Evolutionary conservation across 1,140 invertebrate species (phyloP), one percentile per base, ranked within the genome.

Genomic region (Listronotus bonariensis): DNA sequence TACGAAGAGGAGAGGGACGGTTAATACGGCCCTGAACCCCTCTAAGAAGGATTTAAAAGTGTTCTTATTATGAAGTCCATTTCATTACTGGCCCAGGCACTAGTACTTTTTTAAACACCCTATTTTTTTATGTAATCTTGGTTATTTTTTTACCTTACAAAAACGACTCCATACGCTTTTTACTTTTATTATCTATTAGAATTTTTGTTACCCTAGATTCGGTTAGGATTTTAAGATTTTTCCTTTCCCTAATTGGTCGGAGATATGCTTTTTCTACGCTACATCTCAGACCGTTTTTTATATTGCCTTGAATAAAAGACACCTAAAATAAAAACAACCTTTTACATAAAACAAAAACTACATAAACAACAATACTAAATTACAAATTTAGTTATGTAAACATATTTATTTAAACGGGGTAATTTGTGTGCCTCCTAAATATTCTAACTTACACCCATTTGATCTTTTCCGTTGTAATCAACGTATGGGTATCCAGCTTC

Each of bases 191-290:
- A 75, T 97, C 88, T 69, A 98, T 92, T 40, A 96, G 80, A 0
- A 97, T 83, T 74, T 86, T 87, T 0, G 89, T 94, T 0, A 89
- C 93, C 42, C 93, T 87, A 0, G 92, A 85, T 54, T 92, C 85
- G 78, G 92, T 91, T 0, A 92, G 86, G 3, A 97, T 87, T 74
- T 93, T 90, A 1, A 98, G 79, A 76, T 98, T 98, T n/a, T 84
- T 84, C 8, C 95, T 26, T 82, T 78, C 52, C 91, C 82, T 0
- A 0, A 88, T 89, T 0, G 95, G 92, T 67, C 91, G 77, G 0
- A 98, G 79, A 71, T 96, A 98, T 0, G 93, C 93, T 77, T 93
- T 93, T 0, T 93, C 87, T 0, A 92, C 92, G 38, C 92, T 95
- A 75, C 95, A 97, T 3, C 96, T 83, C 43, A 88, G 89, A 0